Evolutionary conservation across 2,113 vertebrate genomes (phyloP).

Genomic region (Antigone vipio): DNA sequence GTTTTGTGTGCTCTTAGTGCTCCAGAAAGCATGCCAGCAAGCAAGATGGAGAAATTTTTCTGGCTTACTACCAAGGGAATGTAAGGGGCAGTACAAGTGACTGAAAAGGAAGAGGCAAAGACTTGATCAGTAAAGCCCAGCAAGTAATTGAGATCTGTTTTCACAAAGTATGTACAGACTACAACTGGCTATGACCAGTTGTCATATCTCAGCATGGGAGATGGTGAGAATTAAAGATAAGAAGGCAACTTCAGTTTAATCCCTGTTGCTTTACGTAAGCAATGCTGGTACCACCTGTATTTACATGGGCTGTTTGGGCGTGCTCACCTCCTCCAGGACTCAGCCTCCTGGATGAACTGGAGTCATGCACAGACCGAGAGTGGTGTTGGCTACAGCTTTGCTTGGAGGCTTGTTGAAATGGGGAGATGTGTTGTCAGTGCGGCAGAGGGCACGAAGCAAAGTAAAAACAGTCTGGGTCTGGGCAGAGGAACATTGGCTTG

Average conservation of each 20-base stretch:
- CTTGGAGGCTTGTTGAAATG: background rate
- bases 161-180: background rate
- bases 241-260: background rate
- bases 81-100: background rate
- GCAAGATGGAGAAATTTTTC: background rate
- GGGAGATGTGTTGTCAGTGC: background rate
- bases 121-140: background rate
- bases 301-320: background rate
- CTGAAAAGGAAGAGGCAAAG: background rate
- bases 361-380: background rate
- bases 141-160: background rate
- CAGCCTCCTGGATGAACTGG: background rate
- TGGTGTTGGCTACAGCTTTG: background rate
- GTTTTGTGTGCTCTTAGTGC: background rate
- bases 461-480: background rate
- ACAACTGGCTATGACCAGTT: background rate
- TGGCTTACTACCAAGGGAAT: background rate
- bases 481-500: background rate
- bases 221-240: background rate
- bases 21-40: background rate
- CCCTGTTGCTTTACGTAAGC: background rate
- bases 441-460: background rate
- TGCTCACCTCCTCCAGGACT: background rate
- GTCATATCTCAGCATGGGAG: background rate
- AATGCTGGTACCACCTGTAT: background rate